These are phyloP conservation scores for Gadopsis marmoratus DNA, from an alignment of 2,797 vertebrate species.

Conservation along the genomic window DNA sequence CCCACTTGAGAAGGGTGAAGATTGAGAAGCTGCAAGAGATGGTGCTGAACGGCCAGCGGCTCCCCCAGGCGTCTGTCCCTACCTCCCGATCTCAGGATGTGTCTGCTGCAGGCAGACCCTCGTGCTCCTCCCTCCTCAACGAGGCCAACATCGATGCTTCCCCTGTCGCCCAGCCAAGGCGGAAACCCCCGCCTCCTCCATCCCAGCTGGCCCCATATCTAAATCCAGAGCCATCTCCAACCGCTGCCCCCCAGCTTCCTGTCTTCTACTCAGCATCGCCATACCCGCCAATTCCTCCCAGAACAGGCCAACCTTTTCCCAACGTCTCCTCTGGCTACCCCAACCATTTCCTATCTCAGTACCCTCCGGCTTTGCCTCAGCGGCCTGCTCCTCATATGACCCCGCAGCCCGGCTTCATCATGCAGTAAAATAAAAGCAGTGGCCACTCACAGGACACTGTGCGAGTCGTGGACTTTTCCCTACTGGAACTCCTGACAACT, in stretches of 20 bases:
- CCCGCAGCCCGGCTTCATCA: constrained; percentile 94
- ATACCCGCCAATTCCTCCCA: constrained; percentile 92
- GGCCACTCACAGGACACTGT: constrained; percentile 31
- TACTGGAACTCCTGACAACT: constrained; percentile 59
- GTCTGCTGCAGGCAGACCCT: constrained; percentile 16
- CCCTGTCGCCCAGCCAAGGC: constrained; percentile 85
- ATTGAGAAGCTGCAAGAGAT: constrained; percentile 98
- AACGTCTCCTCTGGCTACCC: constrained; percentile 85
- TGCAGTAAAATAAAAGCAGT: constrained; percentile 86
- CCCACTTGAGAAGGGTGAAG: constrained; percentile 94
- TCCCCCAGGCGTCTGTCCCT: constrained; percentile 73
- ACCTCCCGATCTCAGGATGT: constrained; percentile 77
- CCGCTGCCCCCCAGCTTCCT: constrained; percentile 70
- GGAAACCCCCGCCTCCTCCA: constrained; percentile 90
- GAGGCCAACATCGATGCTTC: constrained; percentile 76
- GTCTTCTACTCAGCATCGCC: constrained; percentile 82
- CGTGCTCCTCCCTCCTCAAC: constrained; percentile 32
- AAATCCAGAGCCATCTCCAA: constrained; percentile 60
- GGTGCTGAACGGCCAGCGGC: constrained; percentile 91
- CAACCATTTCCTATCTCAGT: constrained; percentile 84
- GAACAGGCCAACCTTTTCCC: constrained; percentile 84
- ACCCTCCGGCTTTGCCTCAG: constrained; percentile 91
- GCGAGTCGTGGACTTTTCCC: constrained; percentile 60
- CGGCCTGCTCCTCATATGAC: constrained; percentile 88
- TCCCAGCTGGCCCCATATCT: constrained; percentile 85